These are phyloP conservation scores for Eufriesea mexicana DNA, from an alignment of 1,140 invertebrate species.

Conservation along the genomic window DNA sequence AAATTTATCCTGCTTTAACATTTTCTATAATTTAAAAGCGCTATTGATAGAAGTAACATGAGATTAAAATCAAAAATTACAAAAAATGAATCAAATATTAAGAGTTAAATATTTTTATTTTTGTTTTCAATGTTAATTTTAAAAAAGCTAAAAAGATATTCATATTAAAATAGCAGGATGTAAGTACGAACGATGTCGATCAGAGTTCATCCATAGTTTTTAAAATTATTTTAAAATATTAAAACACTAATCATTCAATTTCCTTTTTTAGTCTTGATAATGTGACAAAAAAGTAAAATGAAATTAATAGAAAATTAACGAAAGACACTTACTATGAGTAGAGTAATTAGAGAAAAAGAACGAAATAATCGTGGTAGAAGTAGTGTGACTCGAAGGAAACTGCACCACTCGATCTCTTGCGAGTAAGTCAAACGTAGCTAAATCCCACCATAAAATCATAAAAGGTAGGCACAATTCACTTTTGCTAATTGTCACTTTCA, in stretches of 20 bases:
- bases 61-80: too few species aligned
- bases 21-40: too few species aligned
- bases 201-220: neutral
- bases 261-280: neutral
- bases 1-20: too few species aligned
- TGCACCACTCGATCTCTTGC: slow-evolving; percentile 51
- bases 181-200: too few species aligned
- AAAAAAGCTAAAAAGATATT: too few species aligned
- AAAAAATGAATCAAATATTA: too few species aligned
- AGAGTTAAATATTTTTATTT: too few species aligned
- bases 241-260: neutral
- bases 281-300: too few species aligned
- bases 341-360: neutral
- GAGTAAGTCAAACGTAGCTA: slow-evolving; percentile 60
- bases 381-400: slow-evolving; percentile 70
- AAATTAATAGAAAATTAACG: neutral
- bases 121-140: too few species aligned
- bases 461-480: slow-evolving; percentile 63
- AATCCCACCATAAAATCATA: slow-evolving; percentile 75
- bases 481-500: slow-evolving; percentile 79
- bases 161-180: too few species aligned
- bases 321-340: slow-evolving; percentile 19
- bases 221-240: neutral
- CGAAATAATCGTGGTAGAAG: slow-evolving; percentile 27
- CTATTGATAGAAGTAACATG: too few species aligned